Percentiles rank a stretch among this genome's conserved stretches.
These are phyloP conservation scores for Psittacula cyanocephala DNA, from an alignment of 2,113 vertebrate species.

Conservation along the genomic window DNA sequence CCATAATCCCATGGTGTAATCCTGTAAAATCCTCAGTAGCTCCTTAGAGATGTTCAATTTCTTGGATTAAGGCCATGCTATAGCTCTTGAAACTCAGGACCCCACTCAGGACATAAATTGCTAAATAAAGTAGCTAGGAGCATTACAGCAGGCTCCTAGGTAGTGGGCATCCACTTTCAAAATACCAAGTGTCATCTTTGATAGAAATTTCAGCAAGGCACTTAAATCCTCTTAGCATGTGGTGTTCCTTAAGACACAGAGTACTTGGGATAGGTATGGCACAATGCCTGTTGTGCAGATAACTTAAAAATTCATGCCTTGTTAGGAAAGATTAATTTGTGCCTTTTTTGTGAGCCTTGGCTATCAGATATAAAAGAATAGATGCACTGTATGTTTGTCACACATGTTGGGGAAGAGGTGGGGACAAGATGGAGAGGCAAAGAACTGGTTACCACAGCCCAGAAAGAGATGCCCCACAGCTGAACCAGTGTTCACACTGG, in stretches of 20 bases:
- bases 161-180: neutral
- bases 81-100: neutral
- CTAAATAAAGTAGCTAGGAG: neutral
- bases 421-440: neutral
- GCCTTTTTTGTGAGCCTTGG: neutral
- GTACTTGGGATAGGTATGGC: neutral
- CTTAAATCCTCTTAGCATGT: neutral
- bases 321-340: neutral
- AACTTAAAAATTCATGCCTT: neutral
- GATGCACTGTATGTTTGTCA: neutral
- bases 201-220: neutral
- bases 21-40: neutral
- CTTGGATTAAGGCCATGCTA: neutral
- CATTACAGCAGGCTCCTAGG: neutral
- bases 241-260: neutral
- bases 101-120: accelerated
- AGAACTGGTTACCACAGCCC: neutral
- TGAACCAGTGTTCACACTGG: no score
- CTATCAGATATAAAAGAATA: neutral
- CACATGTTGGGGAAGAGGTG: neutral
- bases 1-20: neutral
- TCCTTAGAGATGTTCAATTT: neutral
- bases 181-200: neutral
- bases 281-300: neutral
- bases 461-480: neutral